Percentiles rank a stretch among this genome's conserved stretches.
phyloP scores from a whole-genome alignment of 1,140 invertebrate species.

The Schmidtea mediterranea region DNA sequence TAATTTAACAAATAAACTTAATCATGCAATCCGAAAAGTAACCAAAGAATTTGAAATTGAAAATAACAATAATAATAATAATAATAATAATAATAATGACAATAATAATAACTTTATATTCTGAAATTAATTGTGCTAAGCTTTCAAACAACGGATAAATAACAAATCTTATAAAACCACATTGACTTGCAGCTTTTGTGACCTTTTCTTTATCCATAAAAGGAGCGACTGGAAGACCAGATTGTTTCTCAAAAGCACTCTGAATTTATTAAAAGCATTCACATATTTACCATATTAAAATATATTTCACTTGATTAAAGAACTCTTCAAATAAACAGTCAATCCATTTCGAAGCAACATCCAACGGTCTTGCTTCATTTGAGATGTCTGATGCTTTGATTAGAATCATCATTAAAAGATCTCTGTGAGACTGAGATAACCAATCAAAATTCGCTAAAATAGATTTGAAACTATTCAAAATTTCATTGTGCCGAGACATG shows the following conservation, averaged over 20 bases:
- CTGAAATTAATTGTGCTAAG: slow-evolving; percentile 38
- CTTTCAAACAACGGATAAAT: slow-evolving; percentile 49
- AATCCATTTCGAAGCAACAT: slow-evolving; percentile 55
- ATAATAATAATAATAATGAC: too few relatives aligned
- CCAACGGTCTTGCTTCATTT: slow-evolving; percentile 53
- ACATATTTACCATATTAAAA: not conserved
- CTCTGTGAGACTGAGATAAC: not conserved
- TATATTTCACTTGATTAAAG: slow-evolving; percentile 19
- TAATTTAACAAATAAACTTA: too few relatives aligned
- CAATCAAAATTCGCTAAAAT: not conserved
- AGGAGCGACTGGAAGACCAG: slow-evolving; percentile 52
- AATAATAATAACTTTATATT: slow-evolving; percentile 1
- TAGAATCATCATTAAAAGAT: slow-evolving; percentile 45
- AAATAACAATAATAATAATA: too few relatives aligned
- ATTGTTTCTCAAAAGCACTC: slow-evolving; percentile 52
- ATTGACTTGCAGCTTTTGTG: slow-evolving; percentile 54
- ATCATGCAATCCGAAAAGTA: too few relatives aligned
- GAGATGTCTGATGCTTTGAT: slow-evolving; percentile 64
- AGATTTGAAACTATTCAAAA: slow-evolving; percentile 39
- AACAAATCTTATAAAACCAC: slow-evolving; percentile 55
- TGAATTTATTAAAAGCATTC: slow-evolving; percentile 23
- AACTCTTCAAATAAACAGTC: slow-evolving; percentile 38
- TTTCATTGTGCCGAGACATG: slow-evolving; percentile 61
- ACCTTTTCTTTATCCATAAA: slow-evolving; percentile 71
- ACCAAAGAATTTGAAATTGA: too few relatives aligned